A percentile compares a stretch with the other conserved stretches of the same genome.
Evolutionary conservation across 2,113 vertebrate species (phyloP).

Genomic region (Procavia capensis): DNA sequence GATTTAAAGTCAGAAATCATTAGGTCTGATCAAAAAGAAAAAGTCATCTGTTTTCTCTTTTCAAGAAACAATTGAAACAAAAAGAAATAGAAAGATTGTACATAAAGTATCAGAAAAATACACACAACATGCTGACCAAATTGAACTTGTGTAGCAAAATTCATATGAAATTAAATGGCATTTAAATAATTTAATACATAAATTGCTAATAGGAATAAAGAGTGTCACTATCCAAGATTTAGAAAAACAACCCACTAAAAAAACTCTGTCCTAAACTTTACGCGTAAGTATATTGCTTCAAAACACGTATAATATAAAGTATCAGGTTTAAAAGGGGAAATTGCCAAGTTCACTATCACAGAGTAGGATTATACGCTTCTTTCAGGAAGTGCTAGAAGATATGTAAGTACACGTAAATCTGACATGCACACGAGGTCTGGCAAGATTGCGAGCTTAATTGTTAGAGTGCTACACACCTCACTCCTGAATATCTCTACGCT

Average conservation of each 20-base stretch:
- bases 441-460: too few relatives aligned
- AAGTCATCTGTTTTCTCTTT: neutral
- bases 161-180: neutral
- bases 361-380: neutral
- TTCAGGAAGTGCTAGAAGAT: neutral
- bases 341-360: neutral
- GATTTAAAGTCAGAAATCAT: neutral
- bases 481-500: too few relatives aligned
- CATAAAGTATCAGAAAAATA: neutral
- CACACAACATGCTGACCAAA: neutral
- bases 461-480: too few relatives aligned
- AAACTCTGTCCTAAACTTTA: neutral
- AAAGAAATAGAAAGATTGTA: neutral
- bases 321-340: too few relatives aligned
- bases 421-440: too few relatives aligned
- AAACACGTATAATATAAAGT: neutral
- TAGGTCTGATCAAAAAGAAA: neutral
- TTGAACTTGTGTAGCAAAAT: neutral
- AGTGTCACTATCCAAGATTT: neutral
- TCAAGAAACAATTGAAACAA: neutral
- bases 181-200: neutral
- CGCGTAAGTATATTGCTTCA: neutral
- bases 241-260: neutral
- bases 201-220: neutral
- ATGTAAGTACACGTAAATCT: too few relatives aligned